Evolutionary conservation across 2,797 vertebrate genomes (phyloP), one percentile per base, ranked within the genome.

Genomic region (Danio albolineatus): DNA sequence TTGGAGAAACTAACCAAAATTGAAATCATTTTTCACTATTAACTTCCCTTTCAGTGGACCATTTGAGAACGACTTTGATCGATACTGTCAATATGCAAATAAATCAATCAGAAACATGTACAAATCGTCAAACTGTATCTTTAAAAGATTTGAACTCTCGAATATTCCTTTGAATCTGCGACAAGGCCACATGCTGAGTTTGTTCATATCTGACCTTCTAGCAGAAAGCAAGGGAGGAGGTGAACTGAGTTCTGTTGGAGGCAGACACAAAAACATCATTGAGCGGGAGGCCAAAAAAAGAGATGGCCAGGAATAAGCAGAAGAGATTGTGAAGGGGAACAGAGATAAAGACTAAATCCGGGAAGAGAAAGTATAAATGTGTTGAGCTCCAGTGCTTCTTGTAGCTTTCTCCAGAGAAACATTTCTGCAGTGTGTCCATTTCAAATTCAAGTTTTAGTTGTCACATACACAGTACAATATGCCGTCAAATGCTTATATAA

Each of bases 291-390:
- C 51, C 62, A 60, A 59, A 16, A n/a, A 36, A 16, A 36, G 39
- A 67, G 44, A 69, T 41, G 39, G 60, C 6, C 59, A 56, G 21
- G 28, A 71, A 46, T 44, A 53, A 62, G 64, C 48, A 53, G 41
- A 39, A 48, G 60, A 72, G 12, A 51, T 57, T 79, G 53, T 54
- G 44, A 65, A 73, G 67, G 72, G 48, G 72, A 81, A n/a, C 19
- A 57, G 28, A 69, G 36, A 49, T 16, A 4, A 72, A 39, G 66
- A 39, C 48, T 17, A 53, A 53, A 69, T 28, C 53, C 5, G 10
- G 16, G 38, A 67, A 48, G 53, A n/a, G 8, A 7, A 57, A 44
- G 7, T 36, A 66, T 8, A 66, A 57, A 44, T 67, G 19, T 54
- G 38, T 64, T 4, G 8, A 76, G 36, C 13, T 17, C 43, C 38